phyloP scores from a whole-genome alignment of 2,797 vertebrate species.

The Anas acuta region DNA sequence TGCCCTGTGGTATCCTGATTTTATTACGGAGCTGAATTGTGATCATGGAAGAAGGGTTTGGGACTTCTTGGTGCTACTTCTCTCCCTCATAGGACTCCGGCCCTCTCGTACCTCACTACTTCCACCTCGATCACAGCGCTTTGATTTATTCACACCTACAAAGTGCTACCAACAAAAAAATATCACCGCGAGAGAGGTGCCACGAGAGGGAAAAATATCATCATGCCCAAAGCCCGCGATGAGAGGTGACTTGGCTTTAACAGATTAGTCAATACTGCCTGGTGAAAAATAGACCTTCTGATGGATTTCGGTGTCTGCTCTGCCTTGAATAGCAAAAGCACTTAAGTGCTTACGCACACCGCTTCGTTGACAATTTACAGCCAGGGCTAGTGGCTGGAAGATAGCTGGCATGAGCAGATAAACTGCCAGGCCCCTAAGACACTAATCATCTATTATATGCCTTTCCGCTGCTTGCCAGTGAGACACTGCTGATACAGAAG shows the following conservation, averaged over 20 bases:
- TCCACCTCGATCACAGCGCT: background rate
- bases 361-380: conserved; percentile 19
- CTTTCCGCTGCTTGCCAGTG: background rate
- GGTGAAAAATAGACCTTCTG: conserved; percentile 26
- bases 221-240: background rate
- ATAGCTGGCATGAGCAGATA: background rate
- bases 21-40: background rate
- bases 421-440: background rate
- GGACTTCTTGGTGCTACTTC: background rate
- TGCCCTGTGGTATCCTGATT: background rate
- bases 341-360: conserved; percentile 1
- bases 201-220: background rate
- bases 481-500: background rate
- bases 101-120: background rate
- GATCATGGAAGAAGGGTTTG: background rate
- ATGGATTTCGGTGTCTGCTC: conserved; percentile 18
- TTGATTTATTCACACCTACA: background rate
- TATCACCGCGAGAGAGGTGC: background rate
- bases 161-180: background rate
- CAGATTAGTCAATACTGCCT: background rate
- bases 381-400: background rate
- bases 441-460: background rate
- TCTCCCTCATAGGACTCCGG: background rate
- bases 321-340: conserved; percentile 16
- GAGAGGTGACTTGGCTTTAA: conserved; percentile 21